phyloP scores from a whole-genome alignment of 2,113 vertebrate species.

The Clarias batrachus region DNA sequence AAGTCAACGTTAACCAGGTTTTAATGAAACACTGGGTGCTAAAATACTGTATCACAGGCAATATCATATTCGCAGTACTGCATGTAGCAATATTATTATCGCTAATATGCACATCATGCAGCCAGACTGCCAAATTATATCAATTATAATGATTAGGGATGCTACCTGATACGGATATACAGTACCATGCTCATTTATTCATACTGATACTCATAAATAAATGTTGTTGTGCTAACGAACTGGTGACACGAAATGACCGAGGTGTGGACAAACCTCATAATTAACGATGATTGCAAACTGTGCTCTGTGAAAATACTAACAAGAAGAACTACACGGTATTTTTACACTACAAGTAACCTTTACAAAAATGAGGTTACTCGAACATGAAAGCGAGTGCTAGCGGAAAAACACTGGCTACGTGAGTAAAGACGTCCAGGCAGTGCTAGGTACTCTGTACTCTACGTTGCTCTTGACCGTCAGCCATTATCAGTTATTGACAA shows the following conservation, averaged over 20 bases:
- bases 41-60: not conserved
- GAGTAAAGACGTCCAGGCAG: not conserved
- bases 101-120: conserved; percentile 9
- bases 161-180: not conserved
- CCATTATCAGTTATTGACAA: not conserved
- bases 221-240: not conserved
- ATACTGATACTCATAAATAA: not conserved
- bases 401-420: too few species aligned
- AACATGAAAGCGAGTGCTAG: not conserved
- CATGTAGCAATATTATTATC: not conserved
- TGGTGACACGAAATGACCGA: not conserved
- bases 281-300: not conserved
- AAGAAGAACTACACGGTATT: not conserved
- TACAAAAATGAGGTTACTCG: not conserved
- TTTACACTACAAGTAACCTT: not conserved
- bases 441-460: too few species aligned
- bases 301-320: not conserved
- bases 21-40: not conserved
- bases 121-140: not conserved
- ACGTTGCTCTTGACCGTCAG: not conserved
- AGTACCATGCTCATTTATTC: not conserved
- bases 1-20: not conserved
- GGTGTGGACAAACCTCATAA: not conserved
- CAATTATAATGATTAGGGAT: conserved; percentile 2
- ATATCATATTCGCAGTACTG: too few species aligned